Base-by-base conservation (phyloP, 1,140 invertebrate species). In the Cheumatopsyche charites region DNA sequence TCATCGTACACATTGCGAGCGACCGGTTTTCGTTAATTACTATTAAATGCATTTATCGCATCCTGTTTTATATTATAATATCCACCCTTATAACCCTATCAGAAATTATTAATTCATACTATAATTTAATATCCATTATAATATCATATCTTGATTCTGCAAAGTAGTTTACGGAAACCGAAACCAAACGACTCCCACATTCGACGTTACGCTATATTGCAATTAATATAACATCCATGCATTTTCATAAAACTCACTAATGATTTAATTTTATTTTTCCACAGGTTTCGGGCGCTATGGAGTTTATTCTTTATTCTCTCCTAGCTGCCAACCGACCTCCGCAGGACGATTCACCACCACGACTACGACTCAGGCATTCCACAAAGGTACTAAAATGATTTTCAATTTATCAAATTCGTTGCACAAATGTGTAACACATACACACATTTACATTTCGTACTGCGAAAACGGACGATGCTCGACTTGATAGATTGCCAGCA, bases 261-360 rank as follows among this genome's bases (percentile, higher is more conserved):
- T 63, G 29, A 63, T 63, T 58, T 4, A 47, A 5, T 25, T 67
- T 47, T 67, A 47, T 55, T 55, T 62, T 73, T 67, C 78, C 84
- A 70, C 79, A 87, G 86, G 85, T 78, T 82, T 85, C 70, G 83
- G 80, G 74, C 84, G 86, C 77, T 87, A 85, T 77, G 86, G 86
- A 63, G 81, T 87, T 70, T 87, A 87, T 75, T 87, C 86, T 71
- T 82, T 87, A 77, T 86, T 87, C 80, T 84, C 86, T 58, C 84
- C 85, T 73, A 79, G 80, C 79, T 79, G 79, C 72, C 81, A 79
- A 73, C 80, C 82, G 63, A 79, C 81, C 75, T 79, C 82, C 49
- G 80, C 82, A 71, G 83, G 82, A 36, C 81, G 77, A 29, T 80
- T 82, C 79, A 68, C 76, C 81, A 80, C 79, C 75, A 80, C 81